phyloP scores from a whole-genome alignment of 2,797 vertebrate species.

The Rhodeus uyekii region DNA sequence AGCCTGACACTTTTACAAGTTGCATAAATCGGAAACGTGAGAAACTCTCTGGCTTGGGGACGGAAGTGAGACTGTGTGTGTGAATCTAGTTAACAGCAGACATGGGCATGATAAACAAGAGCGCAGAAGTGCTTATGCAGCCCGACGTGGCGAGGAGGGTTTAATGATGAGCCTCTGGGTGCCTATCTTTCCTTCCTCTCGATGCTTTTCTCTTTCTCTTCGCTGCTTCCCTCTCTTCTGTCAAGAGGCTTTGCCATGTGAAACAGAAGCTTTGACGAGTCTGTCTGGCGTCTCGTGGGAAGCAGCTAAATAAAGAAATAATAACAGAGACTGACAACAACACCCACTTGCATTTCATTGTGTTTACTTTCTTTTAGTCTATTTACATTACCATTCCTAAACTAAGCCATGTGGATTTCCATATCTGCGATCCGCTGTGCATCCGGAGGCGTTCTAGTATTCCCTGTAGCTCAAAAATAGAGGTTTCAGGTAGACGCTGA shows the following conservation, averaged over 20 bases:
- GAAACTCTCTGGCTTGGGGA: constrained; percentile 59
- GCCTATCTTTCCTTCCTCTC: constrained; percentile 31
- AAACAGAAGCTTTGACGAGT: constrained; percentile 47
- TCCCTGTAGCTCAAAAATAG: neutral
- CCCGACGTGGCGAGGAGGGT: neutral
- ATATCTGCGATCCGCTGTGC: neutral
- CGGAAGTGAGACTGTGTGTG: constrained; percentile 51
- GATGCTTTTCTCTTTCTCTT: constrained; percentile 4
- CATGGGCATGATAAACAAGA: constrained; percentile 43
- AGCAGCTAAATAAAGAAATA: constrained; percentile 54
- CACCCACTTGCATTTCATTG: constrained; percentile 35
- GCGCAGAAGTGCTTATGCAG: constrained; percentile 41
- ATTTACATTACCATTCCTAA: constrained; percentile 45
- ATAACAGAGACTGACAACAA: constrained; percentile 45
- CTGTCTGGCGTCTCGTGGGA: constrained; percentile 43
- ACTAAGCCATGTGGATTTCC: constrained; percentile 12
- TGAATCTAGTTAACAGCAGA: constrained; percentile 58
- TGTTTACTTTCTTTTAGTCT: constrained; percentile 44
- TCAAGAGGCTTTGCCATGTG: constrained; percentile 36
- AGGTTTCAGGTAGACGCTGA: neutral
- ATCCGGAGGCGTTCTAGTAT: neutral
- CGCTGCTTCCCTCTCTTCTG: neutral
- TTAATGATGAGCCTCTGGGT: constrained; percentile 52
- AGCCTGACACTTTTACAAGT: constrained; percentile 70
- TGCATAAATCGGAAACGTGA: constrained; percentile 72